phyloP scores from a whole-genome alignment of 2,888 invertebrate species.

The Aplocera efformata region DNA sequence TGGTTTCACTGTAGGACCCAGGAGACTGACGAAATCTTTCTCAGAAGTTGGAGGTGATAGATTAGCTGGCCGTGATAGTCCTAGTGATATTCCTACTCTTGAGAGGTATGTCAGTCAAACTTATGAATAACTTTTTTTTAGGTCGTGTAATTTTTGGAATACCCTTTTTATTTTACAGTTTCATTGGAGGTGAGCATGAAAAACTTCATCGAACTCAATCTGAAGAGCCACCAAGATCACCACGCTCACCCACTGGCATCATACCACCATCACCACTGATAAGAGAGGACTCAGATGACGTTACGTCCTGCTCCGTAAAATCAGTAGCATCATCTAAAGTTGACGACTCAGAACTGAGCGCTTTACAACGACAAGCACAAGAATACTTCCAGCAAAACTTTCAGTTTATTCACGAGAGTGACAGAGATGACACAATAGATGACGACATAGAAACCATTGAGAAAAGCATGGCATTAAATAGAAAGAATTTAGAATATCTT shows the following conservation, averaged over 20 bases:
- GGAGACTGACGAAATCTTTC: slow-evolving; percentile 90
- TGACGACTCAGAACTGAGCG: slow-evolving; percentile 68
- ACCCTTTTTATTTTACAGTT: slow-evolving; percentile 50
- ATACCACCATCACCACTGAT: slow-evolving; percentile 70
- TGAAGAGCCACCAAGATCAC: slow-evolving; percentile 90
- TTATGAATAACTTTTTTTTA: neutral
- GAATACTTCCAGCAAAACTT: slow-evolving; percentile 78
- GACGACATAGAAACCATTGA: slow-evolving; percentile 76
- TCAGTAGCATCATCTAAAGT: slow-evolving; percentile 65
- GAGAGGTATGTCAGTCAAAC: slow-evolving; percentile 53
- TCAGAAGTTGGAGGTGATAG: slow-evolving; percentile 84
- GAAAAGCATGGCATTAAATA: slow-evolving; percentile 76
- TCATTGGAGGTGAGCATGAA: slow-evolving; percentile 83
- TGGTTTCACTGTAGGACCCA: slow-evolving; percentile 81
- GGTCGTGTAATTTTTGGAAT: neutral
- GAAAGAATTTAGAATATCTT: slow-evolving; percentile 71
- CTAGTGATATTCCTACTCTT: slow-evolving; percentile 52
- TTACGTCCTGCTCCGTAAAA: slow-evolving; percentile 66
- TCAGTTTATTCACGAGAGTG: slow-evolving; percentile 77
- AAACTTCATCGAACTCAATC: slow-evolving; percentile 91
- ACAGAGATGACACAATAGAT: slow-evolving; percentile 75
- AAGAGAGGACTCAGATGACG: slow-evolving; percentile 68
- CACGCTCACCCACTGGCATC: slow-evolving; percentile 79
- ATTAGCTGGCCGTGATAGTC: slow-evolving; percentile 53
- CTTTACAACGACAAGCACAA: slow-evolving; percentile 65